Conservation (phyloP, 1,140 invertebrate species). For the Bursaphelenchus mucronatus region DNA sequence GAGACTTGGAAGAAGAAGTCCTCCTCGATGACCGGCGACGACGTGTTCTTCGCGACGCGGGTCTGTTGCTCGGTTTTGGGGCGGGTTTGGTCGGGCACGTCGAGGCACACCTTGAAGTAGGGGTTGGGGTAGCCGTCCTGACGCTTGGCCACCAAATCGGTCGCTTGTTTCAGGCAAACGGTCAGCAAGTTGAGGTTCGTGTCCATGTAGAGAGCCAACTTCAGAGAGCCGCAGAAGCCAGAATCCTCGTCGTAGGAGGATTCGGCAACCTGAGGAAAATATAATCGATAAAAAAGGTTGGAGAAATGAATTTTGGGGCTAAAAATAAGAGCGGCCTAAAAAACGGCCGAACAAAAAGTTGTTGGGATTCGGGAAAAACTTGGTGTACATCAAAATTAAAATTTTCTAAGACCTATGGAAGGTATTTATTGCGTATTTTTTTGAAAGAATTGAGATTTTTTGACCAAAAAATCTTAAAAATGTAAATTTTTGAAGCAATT, state of each 20-base stretch:
- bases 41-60: slow-evolving; percentile 39
- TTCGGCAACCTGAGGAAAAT: slow-evolving; percentile 30
- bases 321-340: too few relatives aligned
- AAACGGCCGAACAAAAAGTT: too few relatives aligned
- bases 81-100: slow-evolving; percentile 42
- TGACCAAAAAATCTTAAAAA: too few relatives aligned
- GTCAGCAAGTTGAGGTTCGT: slow-evolving; percentile 39
- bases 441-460: too few relatives aligned
- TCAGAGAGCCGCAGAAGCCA: slow-evolving; percentile 39
- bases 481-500: too few relatives aligned
- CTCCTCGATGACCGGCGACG: slow-evolving; percentile 49
- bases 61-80: slow-evolving; percentile 50
- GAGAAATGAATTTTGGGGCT: neutral
- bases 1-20: slow-evolving; percentile 57
- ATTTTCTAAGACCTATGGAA: too few relatives aligned
- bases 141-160: slow-evolving; percentile 42
- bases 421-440: too few relatives aligned
- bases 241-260: slow-evolving; percentile 32
- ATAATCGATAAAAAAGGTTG: neutral
- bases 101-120: slow-evolving; percentile 44
- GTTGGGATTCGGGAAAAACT: too few relatives aligned
- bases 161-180: slow-evolving; percentile 39
- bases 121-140: slow-evolving; percentile 56
- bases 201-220: slow-evolving; percentile 39
- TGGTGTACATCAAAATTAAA: too few relatives aligned